Base-by-base conservation (phyloP, 2,888 invertebrate genomes). In the Zygothrica quintamaculata region DNA sequence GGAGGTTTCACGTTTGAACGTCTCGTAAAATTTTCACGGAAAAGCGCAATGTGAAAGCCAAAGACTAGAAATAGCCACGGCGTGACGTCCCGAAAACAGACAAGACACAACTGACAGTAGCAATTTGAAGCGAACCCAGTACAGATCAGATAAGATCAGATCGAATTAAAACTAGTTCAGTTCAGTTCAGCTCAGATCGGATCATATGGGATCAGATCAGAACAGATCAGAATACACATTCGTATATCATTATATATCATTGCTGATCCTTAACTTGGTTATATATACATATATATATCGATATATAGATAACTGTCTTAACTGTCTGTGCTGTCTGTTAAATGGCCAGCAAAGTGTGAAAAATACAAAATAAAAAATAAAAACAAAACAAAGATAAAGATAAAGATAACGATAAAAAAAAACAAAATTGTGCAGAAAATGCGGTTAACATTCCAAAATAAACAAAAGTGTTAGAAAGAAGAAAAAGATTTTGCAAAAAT, bases 1-100 rank as follows among this genome's bases (percentile, higher is more conserved):
- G 90, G 90, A 90, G 90, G 90, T 90, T 90, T 90, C 89, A 90
- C 90, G 88, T 89, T 87, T 82, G 88, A 89, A 89, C 89, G 89
- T 89, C 82, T 81, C 69, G 76, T 75, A 75, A 25, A 70, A 85
- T 80, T 66, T 85, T 66, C 74, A 84, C 86, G 80, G 86, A 79
- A 80, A 82, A 84, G 76, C 86, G 84, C 86, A 85, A 84, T 84
- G 86, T 85, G 78, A 86, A 82, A 74, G 78, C 82, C 80, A 77
- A 75, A 74, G 72, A 80, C 74, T 80, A 80, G 78, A 80, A 84
- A 80, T 80, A 80, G 84, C 78, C 78, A 72, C 84, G 80, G 78
- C 80, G 80, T 84, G 80, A 80, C 80, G 81, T 84, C 76, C 84
- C 64, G 64, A 74, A n/a, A 61, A 65, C 62, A 81, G 70, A 81